These are phyloP conservation scores for Diabrotica balteata DNA, from an alignment of 2,888 invertebrate species.

Conservation along the genomic window DNA sequence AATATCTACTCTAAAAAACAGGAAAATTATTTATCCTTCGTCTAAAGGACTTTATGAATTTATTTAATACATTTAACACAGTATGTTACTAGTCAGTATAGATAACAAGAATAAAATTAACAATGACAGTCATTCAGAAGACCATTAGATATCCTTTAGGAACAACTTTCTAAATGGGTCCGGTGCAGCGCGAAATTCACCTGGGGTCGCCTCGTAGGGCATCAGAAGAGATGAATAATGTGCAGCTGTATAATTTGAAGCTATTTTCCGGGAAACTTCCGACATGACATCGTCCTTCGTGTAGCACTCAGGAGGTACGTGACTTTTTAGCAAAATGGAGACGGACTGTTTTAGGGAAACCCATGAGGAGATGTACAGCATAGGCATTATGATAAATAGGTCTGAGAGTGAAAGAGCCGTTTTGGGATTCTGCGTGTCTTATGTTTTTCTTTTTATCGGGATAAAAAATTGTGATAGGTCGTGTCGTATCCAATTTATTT, in stretches of 20 bases:
- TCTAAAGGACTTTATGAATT: too few relatives aligned
- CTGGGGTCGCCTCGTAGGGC: not conserved
- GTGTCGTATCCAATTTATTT: too few relatives aligned
- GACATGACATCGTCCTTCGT: slow-evolving; percentile 30
- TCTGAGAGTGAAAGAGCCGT: not conserved
- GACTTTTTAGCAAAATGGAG: slow-evolving; percentile 28
- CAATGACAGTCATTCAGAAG: not conserved
- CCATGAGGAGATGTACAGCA: slow-evolving; percentile 11
- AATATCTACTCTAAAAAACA: too few relatives aligned
- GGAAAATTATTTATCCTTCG: too few relatives aligned
- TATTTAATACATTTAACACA: too few relatives aligned
- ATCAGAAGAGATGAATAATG: slow-evolving; percentile 32
- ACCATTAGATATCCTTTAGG: not conserved
- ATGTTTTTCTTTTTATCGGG: too few relatives aligned
- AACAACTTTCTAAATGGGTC: slow-evolving; percentile 3
- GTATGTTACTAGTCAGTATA: too few relatives aligned
- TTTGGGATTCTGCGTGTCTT: too few relatives aligned
- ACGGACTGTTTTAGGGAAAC: slow-evolving; percentile 12
- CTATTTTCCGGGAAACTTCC: slow-evolving; percentile 30
- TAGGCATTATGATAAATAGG: slow-evolving; percentile 9
- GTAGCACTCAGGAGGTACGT: slow-evolving; percentile 28
- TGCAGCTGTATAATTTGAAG: slow-evolving; percentile 30
- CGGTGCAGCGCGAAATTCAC: slow-evolving; percentile 7
- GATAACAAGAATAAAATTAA: too few relatives aligned
- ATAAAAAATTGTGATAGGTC: too few relatives aligned